Conservation (phyloP, 2,888 invertebrate species). For the Tachina lurida region DNA sequence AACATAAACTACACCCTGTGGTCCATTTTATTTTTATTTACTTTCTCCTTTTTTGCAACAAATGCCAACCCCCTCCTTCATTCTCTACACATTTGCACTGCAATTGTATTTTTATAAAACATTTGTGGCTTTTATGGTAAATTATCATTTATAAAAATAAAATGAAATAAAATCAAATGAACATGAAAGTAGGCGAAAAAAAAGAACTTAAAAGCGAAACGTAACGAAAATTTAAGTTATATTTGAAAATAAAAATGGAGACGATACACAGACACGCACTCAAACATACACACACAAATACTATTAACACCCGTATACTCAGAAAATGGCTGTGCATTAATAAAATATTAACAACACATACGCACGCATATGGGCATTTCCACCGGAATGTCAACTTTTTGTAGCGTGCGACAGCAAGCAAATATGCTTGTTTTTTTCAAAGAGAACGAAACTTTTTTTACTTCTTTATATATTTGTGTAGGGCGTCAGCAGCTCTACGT, state of each 20-base stretch:
- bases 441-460: too few relatives aligned
- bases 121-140: slow-evolving; percentile 80
- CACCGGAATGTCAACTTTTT: too few relatives aligned
- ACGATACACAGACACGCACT: background rate
- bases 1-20: slow-evolving; percentile 68
- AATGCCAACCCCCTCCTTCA: too few relatives aligned
- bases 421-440: too few relatives aligned
- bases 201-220: slow-evolving; percentile 5
- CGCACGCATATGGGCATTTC: too few relatives aligned
- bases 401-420: too few relatives aligned
- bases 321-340: slow-evolving; percentile 46
- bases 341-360: slow-evolving; percentile 58
- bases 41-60: too few relatives aligned
- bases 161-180: slow-evolving; percentile 50
- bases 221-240: background rate
- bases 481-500: too few relatives aligned
- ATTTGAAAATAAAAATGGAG: slow-evolving; percentile 10
- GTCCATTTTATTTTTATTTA: slow-evolving; percentile 63
- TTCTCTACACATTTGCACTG: slow-evolving; percentile 72
- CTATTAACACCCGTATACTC: slow-evolving; percentile 19
- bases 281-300: background rate
- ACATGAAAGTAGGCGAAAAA: background rate
- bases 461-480: too few relatives aligned
- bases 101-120: slow-evolving; percentile 79
- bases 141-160: slow-evolving; percentile 75